Evolutionary conservation across 2,888 invertebrate species (phyloP), one percentile per base, ranked within the genome.

Genomic region (Drosophila fungiperda): DNA sequence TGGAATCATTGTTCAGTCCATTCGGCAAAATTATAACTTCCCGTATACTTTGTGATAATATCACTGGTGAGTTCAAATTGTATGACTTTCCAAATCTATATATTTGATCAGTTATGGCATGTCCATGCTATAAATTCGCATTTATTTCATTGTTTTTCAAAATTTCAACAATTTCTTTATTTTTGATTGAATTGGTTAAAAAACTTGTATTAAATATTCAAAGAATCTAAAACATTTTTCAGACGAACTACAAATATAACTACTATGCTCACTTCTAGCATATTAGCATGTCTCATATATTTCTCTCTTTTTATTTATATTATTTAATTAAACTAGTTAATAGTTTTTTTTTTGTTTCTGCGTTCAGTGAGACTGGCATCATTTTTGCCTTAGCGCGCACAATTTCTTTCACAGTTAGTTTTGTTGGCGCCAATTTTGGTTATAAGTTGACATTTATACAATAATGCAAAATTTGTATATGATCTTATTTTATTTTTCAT

Each of bases 11-110:
- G 86, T 97, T 97, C 94, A 95, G 95, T 92, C 96, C 97, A 54
- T 97, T 94, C 92, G 97, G 97, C 87, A 95, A 96, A 86, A 97
- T 97, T 92, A 97, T 97, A 93, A 97, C 97, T 91, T 97, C 97
- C 77, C 95, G 97, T 91, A 97, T 97, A 92, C 95, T 97, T 81
- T 97, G 97, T 93, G 97, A 97, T 94, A 97, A 97, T 94, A 95
- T 96, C 92, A 95, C 96, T 92, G 98, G 98, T 95, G 94, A 95
- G 90, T 84, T 59, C 0, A 48, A 11, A 11, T 26, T 11, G 17
- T n/a, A 6, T 40, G n/a, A 29, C 17, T n/a, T 17, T 20, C 3
- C 12, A 32, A n/a, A 29, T 23, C 3, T 65, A 29, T 53, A n/a
- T 32, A 23, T 45, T 17, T 2, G 33, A 8, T 42, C 42, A 42